Conservation (phyloP, 92 coral and sea anemone genomes). For the Diadumene lineata region DNA sequence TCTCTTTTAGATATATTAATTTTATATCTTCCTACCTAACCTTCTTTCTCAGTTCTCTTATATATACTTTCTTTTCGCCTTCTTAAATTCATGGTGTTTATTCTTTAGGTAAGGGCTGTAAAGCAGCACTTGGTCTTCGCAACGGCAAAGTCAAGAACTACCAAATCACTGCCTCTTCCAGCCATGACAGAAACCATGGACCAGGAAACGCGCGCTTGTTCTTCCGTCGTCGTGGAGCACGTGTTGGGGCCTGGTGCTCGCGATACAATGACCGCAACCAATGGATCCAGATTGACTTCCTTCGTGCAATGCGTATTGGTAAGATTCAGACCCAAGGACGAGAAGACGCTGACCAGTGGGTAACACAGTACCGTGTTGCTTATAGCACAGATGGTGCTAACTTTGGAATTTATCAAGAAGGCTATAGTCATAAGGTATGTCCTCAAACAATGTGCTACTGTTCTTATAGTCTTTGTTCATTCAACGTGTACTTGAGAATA, state of each 20-base stretch:
- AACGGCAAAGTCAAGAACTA: constrained; percentile 49
- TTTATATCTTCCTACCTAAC: background rate
- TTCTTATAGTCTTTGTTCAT: no score
- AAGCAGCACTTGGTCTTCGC: constrained; percentile 54
- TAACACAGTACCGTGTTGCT: constrained; percentile 44
- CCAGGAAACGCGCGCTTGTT: constrained; percentile 56
- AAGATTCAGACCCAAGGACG: constrained; percentile 61
- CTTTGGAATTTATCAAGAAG: constrained; percentile 56
- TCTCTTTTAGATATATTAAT: no score
- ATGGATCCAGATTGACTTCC: constrained; percentile 64
- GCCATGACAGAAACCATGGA: constrained; percentile 53
- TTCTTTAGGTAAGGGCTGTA: constrained; percentile 59
- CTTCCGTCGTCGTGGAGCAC: constrained; percentile 47
- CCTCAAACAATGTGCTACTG: no score
- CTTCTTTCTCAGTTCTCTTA: background rate
- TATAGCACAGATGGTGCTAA: constrained; percentile 56
- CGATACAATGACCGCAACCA: constrained; percentile 57
- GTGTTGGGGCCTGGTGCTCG: constrained; percentile 64
- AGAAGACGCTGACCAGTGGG: constrained; percentile 63
- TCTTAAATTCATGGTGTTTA: background rate
- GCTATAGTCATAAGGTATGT: constrained; percentile 56
- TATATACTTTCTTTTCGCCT: background rate
- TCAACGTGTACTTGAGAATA: no score
- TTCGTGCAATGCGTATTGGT: constrained; percentile 42
- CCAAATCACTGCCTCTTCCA: constrained; percentile 62